Percentiles rank a stretch among this genome's conserved stretches.
phyloP scores from a whole-genome alignment of 1,140 invertebrate species.

The Cryptotermes secundus region DNA sequence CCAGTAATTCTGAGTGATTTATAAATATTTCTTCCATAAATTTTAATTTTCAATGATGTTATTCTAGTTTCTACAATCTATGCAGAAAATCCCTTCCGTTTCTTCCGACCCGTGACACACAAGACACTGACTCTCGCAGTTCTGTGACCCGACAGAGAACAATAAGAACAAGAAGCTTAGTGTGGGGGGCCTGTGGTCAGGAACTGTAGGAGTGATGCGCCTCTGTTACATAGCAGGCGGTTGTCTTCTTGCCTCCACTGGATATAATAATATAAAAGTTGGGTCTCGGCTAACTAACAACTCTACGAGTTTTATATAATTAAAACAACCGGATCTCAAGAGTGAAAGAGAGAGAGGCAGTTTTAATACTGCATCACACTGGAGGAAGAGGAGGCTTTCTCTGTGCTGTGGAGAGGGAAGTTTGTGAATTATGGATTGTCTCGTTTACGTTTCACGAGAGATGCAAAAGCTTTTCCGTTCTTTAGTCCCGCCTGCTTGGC shows the following conservation, averaged over 20 bases:
- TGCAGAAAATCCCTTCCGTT: too few relatives aligned
- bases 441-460: conserved; percentile 15
- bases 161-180: neutral
- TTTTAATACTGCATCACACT: neutral
- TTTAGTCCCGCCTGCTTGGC: neutral
- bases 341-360: neutral
- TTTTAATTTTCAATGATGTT: too few relatives aligned
- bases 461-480: conserved; percentile 19
- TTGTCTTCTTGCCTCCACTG: neutral
- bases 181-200: neutral
- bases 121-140: neutral
- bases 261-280: conserved; percentile 8
- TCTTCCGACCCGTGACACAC: neutral
- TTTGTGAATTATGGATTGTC: conserved; percentile 20
- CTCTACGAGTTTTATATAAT: neutral
- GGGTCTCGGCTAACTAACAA: neutral
- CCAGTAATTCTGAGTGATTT: too few relatives aligned
- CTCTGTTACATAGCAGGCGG: neutral
- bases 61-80: too few relatives aligned
- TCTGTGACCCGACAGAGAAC: too few relatives aligned
- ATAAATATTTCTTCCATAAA: too few relatives aligned
- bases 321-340: conserved; percentile 11
- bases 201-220: neutral
- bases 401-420: conserved; percentile 8
- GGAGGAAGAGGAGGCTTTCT: neutral